These are phyloP conservation scores for Chaetura pelagica DNA, from an alignment of 2,113 vertebrate genomes.

Conservation along the genomic window DNA sequence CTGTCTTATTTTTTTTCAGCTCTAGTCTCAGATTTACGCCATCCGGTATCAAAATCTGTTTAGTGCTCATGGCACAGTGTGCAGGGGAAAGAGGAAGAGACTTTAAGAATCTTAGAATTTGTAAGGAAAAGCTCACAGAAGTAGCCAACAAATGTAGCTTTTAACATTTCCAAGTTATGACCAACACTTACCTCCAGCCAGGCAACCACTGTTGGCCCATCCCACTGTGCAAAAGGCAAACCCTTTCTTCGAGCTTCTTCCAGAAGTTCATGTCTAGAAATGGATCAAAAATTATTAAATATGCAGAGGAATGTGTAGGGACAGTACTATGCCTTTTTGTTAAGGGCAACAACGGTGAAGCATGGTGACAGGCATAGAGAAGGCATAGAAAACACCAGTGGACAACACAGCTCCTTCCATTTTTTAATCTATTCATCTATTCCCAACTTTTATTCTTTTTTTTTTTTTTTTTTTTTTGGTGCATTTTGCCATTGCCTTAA, in stretches of 20 bases:
- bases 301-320: background rate
- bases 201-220: conserved; percentile 95
- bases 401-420: background rate
- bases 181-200: conserved; percentile 92
- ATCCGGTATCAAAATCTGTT: background rate
- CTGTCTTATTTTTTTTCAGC: background rate
- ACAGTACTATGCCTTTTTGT: background rate
- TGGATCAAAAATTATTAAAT: conserved; percentile 41
- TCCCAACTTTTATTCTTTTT: background rate
- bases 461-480: background rate
- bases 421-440: background rate
- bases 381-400: background rate
- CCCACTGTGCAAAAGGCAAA: conserved; percentile 98
- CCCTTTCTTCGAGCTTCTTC: conserved; percentile 98
- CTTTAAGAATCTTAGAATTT: background rate
- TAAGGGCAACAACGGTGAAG: background rate
- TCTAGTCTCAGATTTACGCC: background rate
- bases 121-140: background rate
- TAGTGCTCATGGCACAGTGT: background rate
- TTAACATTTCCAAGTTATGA: background rate
- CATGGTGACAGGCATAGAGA: background rate
- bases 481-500: background rate
- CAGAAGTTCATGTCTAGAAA: conserved; percentile 93
- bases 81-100: background rate
- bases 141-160: background rate